These are phyloP conservation scores for Operophtera brumata DNA, from an alignment of 2,888 invertebrate species.

Conservation along the genomic window DNA sequence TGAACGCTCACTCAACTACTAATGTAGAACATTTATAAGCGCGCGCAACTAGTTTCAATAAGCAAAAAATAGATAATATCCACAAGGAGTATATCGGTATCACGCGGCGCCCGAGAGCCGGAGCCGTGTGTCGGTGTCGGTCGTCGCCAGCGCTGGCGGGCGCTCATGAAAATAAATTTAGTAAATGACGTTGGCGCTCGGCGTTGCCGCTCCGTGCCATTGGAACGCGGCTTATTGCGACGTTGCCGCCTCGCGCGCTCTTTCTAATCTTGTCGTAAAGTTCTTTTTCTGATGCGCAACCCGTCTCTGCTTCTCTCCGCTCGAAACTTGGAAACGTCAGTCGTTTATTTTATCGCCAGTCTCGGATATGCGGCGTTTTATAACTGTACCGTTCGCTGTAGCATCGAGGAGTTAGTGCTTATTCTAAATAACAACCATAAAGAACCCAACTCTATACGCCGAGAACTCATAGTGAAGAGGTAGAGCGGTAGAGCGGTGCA, in stretches of 20 bases:
- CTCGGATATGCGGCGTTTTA: constrained; percentile 72
- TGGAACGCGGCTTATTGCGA: constrained; percentile 75
- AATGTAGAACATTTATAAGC: constrained; percentile 51
- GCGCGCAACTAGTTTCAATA: constrained; percentile 53
- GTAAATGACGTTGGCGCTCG: constrained; percentile 77
- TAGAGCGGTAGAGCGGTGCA: constrained; percentile 46
- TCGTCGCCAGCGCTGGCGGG: constrained; percentile 77
- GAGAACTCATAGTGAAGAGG: constrained; percentile 45
- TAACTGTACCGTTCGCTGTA: constrained; percentile 62
- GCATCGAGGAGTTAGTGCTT: constrained; percentile 60
- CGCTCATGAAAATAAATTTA: constrained; percentile 80
- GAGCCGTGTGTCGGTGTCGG: constrained; percentile 54
- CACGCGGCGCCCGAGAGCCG: constrained; percentile 50
- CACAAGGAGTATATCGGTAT: constrained; percentile 58
- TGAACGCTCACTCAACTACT: constrained; percentile 32
- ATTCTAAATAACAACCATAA: constrained; percentile 69
- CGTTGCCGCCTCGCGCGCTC: constrained; percentile 77
- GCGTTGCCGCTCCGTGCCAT: constrained; percentile 72
- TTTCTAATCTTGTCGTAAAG: constrained; percentile 81
- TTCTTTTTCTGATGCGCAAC: constrained; percentile 80
- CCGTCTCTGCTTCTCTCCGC: constrained; percentile 75
- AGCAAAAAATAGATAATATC: constrained; percentile 65
- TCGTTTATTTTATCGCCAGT: constrained; percentile 77
- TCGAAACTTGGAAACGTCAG: constrained; percentile 77
- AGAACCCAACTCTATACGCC: constrained; percentile 52